Conservation (phyloP, 1,140 invertebrate species). For the Nomia melanderi region DNA sequence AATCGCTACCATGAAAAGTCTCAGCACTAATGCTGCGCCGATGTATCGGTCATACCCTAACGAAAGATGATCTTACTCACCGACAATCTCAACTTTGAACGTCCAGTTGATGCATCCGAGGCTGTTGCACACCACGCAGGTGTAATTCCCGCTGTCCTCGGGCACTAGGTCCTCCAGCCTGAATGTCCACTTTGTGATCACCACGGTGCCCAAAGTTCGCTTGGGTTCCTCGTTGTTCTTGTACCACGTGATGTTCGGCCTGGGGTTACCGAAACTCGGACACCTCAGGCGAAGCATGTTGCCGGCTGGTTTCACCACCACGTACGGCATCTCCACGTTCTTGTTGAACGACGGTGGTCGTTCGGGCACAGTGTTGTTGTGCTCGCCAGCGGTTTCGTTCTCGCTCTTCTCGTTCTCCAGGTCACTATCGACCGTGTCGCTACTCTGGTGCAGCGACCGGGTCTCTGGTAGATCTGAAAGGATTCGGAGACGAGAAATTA, state of each 20-base stretch:
- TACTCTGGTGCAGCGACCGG: slow-evolving; percentile 73
- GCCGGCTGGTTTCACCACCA: slow-evolving; percentile 85
- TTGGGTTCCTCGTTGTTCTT: slow-evolving; percentile 85
- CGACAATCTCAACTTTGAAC: slow-evolving; percentile 87
- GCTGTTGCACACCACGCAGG: slow-evolving; percentile 90
- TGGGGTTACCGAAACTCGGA: slow-evolving; percentile 86
- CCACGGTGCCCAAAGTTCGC: slow-evolving; percentile 83
- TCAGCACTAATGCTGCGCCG: too few species aligned
- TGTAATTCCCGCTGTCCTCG: slow-evolving; percentile 92
- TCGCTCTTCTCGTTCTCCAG: slow-evolving; percentile 72
- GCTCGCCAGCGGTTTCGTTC: slow-evolving; percentile 74
- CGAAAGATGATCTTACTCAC: slow-evolving; percentile 80
- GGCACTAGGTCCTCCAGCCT: slow-evolving; percentile 88
- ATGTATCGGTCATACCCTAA: too few species aligned
- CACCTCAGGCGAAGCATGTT: slow-evolving; percentile 85
- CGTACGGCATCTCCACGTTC: slow-evolving; percentile 79
- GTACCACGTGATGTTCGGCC: slow-evolving; percentile 89
- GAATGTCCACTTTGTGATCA: slow-evolving; percentile 85
- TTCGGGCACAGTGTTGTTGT: slow-evolving; percentile 74
- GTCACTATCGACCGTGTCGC: slow-evolving; percentile 54
- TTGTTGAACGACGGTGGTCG: slow-evolving; percentile 80
- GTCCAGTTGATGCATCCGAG: slow-evolving; percentile 89
- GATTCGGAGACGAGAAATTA: background rate
- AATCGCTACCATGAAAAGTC: too few species aligned
- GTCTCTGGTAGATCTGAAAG: slow-evolving; percentile 71